phyloP scores from a whole-genome alignment of 2,113 vertebrate genomes.

The Prochilodus magdalenae region DNA sequence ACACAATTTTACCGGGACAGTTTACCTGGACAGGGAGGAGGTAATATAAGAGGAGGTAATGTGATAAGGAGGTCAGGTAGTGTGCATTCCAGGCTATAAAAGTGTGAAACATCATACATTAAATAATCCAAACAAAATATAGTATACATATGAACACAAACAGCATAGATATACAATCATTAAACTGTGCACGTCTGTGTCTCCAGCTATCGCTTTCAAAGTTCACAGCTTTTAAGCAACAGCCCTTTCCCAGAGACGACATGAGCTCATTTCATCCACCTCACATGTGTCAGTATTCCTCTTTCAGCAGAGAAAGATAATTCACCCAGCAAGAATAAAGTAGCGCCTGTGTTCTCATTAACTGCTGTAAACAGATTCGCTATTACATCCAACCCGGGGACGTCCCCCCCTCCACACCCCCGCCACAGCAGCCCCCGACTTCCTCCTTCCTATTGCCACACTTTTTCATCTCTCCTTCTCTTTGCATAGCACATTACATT shows the following conservation, averaged over 20 bases:
- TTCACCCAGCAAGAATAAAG: conserved; percentile 18
- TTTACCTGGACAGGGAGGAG: no score
- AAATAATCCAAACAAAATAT: neutral
- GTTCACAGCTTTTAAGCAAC: neutral
- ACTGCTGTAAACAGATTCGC: conserved; percentile 39
- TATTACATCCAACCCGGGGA: conserved; percentile 35
- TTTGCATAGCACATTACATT: conserved; percentile 69
- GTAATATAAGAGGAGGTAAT: no score
- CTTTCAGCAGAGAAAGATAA: conserved; percentile 41
- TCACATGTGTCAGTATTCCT: conserved; percentile 19
- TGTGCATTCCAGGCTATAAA: neutral
- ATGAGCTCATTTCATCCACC: neutral
- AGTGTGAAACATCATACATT: neutral
- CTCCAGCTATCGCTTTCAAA: neutral
- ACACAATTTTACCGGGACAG: no score
- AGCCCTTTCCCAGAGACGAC: neutral
- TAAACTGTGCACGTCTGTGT: neutral
- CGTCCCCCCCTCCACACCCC: neutral
- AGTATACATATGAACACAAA: neutral
- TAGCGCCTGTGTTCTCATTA: conserved; percentile 19
- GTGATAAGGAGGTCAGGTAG: no score
- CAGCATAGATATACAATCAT: neutral
- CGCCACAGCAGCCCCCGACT: neutral
- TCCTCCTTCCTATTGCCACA: conserved; percentile 8
- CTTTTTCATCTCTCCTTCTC: conserved; percentile 43